Evolutionary conservation across 2,113 vertebrate genomes (phyloP), one percentile per base, ranked within the genome.

Genomic region (Gambusia holbrooki): DNA sequence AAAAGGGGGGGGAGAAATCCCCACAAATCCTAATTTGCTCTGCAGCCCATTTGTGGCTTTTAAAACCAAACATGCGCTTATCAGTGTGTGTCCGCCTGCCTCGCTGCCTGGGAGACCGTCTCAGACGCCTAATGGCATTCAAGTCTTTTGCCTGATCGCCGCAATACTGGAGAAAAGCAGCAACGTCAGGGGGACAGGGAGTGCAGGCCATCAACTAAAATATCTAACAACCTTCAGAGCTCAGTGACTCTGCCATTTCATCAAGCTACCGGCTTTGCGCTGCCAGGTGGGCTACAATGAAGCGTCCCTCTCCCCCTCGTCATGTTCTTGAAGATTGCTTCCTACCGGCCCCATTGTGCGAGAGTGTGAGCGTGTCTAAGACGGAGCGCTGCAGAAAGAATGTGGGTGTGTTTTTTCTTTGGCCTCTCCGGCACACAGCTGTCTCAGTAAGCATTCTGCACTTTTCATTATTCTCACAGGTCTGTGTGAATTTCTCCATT

Each of bases 81-180:
- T 88, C 80, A 68, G 74, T 67, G 72, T 60, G 77, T 51, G 45
- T 87, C 81, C 66, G 70, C 73, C 73, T 54, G 66, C 77, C 72
- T 82, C 14, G 51, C 72, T 87, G 77, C 82, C 67, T 81, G 54
- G 62, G 70, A 81, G 69, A 30, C 82, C 82, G 69, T 76, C 33
- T 48, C 45, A 40, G 37, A 80, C 29, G 74, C 60, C 83, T 92
- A 85, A 90, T 89, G 83, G 81, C 84, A 80, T 76, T 84, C 87
- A 71, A 85, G 90, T 92, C 88, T 88, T 90, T 85, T 63, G 80
- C 81, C 84, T 88, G 89, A 92, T 91, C 83, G 85, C 71, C 58
- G 40, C 83, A 75, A 68, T 65, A 40, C 74, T 15, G 37, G 68
- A 69, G 79, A 68, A 81, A 83, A 82, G 83, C 81, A 79, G 72